A percentile compares a stretch with the other conserved stretches of the same genome.
phyloP scores from a whole-genome alignment of 2,113 vertebrate species.

The Cricetomys ansorgei region DNA sequence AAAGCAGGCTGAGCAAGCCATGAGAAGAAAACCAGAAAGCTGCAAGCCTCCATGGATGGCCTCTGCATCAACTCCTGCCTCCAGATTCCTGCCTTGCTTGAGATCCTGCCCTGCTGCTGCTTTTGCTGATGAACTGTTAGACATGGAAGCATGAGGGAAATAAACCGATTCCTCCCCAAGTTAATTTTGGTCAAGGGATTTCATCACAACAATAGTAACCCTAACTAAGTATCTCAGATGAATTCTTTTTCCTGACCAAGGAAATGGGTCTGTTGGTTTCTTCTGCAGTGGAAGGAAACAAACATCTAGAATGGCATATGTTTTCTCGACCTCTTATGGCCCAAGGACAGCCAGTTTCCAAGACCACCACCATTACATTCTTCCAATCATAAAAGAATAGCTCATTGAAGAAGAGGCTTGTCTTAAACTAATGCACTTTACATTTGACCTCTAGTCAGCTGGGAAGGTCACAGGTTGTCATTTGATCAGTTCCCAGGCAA shows the following conservation, averaged over 20 bases:
- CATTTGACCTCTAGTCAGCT: not conserved
- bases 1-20: no score
- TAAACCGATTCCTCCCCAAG: no score
- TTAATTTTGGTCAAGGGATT: no score
- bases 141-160: no score
- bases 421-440: not conserved
- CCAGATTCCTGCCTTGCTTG: no score
- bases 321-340: not conserved
- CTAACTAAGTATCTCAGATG: no score
- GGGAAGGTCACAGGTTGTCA: not conserved
- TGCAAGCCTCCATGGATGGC: no score
- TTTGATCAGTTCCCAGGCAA: not conserved
- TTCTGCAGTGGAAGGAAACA: not conserved
- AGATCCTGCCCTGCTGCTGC: no score
- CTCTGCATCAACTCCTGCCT: no score
- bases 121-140: no score
- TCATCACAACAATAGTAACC: no score
- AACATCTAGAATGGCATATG: not conserved
- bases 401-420: not conserved
- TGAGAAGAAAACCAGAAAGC: no score
- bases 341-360: not conserved
- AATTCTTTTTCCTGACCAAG: not conserved
- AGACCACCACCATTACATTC: not conserved
- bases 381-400: not conserved
- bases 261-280: slow-evolving; percentile 8